Evolutionary conservation across 1,140 invertebrate species (phyloP).

Genomic region (Lamellibrachia luymesi): DNA sequence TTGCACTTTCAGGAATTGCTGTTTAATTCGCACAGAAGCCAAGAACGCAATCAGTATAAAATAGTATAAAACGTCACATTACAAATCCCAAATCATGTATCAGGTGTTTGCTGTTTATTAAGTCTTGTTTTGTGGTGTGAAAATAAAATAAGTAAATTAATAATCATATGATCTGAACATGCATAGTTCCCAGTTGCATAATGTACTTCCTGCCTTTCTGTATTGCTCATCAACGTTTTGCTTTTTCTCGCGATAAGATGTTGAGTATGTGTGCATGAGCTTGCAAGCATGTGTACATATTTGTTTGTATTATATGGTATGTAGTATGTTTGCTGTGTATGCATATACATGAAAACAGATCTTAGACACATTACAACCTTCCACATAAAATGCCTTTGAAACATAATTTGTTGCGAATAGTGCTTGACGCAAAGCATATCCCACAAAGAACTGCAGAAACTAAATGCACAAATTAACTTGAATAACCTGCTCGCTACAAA

Average conservation of each 20-base stretch:
- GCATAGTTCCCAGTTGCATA: no score
- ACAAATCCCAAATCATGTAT: neutral
- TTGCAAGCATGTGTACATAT: neutral
- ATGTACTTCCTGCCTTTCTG: neutral
- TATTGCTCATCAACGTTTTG: neutral
- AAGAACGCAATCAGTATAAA: conserved; percentile 79
- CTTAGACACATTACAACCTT: no score
- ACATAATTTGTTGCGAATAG: no score
- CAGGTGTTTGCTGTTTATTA: neutral
- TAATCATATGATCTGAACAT: no score
- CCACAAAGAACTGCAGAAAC: no score
- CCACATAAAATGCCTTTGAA: no score
- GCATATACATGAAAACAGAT: no score
- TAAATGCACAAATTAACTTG: no score
- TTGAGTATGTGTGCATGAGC: neutral
- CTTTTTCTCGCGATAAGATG: neutral
- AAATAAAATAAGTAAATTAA: neutral
- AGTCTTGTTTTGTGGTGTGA: neutral
- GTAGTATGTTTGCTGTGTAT: no score
- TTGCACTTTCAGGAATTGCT: conserved; percentile 64
- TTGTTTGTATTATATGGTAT: neutral
- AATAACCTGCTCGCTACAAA: no score
- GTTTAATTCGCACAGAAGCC: conserved; percentile 75
- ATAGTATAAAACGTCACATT: conserved; percentile 9
- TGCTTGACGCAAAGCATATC: no score